These are phyloP conservation scores for Phaenicophaeus curvirostris DNA, from an alignment of 2,797 vertebrate species.

Conservation along the genomic window DNA sequence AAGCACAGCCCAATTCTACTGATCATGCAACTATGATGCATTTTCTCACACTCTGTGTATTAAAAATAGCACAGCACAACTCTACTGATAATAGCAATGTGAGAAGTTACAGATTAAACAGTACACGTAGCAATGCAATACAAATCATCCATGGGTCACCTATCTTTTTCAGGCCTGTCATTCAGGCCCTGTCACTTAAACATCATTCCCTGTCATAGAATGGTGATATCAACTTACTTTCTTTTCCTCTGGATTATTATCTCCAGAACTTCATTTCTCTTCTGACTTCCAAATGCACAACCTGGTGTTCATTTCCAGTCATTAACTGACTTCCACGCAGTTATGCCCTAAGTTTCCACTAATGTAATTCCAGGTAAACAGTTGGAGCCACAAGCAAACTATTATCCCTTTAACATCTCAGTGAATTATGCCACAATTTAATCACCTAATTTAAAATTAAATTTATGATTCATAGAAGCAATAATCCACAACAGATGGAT, in stretches of 20 bases:
- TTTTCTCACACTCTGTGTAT: no score
- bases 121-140: no score
- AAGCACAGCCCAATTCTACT: no score
- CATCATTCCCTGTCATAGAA: not conserved
- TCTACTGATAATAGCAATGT: no score
- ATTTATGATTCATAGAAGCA: slow-evolving; percentile 21
- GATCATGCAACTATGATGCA: no score
- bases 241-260: not conserved
- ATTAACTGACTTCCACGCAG: not conserved
- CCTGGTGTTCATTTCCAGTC: not conserved
- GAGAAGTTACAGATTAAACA: no score
- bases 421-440: slow-evolving; percentile 24
- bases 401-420: slow-evolving; percentile 10
- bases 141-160: no score
- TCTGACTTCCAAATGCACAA: not conserved
- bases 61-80: no score
- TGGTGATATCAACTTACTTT: not conserved
- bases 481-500: slow-evolving; percentile 34
- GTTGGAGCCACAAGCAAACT: slow-evolving; percentile 29
- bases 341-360: not conserved
- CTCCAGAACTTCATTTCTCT: not conserved
- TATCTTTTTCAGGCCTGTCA: no score
- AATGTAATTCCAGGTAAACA: slow-evolving; percentile 36
- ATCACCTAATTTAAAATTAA: slow-evolving; percentile 38
- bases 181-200: no score